Evolutionary conservation across 1,140 invertebrate genomes (phyloP).

Genomic region (Carposina sasakii): DNA sequence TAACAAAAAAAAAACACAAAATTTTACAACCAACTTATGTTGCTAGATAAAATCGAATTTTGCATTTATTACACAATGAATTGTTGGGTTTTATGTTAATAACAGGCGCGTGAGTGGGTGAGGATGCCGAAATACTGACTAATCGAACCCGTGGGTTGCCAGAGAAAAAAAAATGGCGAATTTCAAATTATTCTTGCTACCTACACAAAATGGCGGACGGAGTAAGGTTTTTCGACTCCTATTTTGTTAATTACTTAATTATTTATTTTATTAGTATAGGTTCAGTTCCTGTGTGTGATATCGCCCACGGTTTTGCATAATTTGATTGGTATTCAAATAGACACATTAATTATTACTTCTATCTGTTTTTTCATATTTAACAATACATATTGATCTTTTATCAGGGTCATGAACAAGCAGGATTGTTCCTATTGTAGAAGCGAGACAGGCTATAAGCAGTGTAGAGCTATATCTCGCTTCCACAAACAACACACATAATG

Average conservation of each 20-base stretch:
- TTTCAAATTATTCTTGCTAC: conserved; percentile 67
- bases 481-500: too few relatives aligned
- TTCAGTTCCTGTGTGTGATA: conserved; percentile 16
- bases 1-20: conserved; percentile 28
- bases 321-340: conserved; percentile 14
- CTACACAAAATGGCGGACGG: too few relatives aligned
- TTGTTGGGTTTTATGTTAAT: conserved; percentile 66
- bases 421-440: too few relatives aligned
- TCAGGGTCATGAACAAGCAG: too few relatives aligned
- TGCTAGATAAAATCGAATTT: conserved; percentile 63
- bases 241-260: conserved; percentile 61
- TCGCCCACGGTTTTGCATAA: conserved; percentile 29
- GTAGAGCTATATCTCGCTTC: too few relatives aligned
- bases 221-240: too few relatives aligned
- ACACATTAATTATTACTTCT: too few relatives aligned
- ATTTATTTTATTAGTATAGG: conserved; percentile 33
- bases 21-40: conserved; percentile 38
- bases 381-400: too few relatives aligned
- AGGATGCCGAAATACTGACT: conserved; percentile 67
- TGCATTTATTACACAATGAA: conserved; percentile 63
- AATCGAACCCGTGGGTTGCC: conserved; percentile 58
- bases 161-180: conserved; percentile 62
- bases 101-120: conserved; percentile 44
- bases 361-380: too few relatives aligned
- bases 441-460: too few relatives aligned